These are phyloP conservation scores for Epinephelus coioides DNA, from an alignment of 2,797 vertebrate species.

Conservation along the genomic window DNA sequence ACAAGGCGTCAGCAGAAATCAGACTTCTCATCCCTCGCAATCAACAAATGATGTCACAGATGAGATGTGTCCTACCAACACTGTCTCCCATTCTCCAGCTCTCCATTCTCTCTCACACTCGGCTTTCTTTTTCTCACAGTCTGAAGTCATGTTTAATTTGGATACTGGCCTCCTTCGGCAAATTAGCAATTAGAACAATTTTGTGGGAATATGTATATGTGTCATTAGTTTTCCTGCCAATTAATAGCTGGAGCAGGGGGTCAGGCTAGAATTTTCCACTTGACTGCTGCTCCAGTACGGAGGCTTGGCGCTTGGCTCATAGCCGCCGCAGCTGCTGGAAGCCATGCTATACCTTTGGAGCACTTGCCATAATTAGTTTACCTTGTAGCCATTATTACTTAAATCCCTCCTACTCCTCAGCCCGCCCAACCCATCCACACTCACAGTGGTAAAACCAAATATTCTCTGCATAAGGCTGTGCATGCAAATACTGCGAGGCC, in stretches of 20 bases:
- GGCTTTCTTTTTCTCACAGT: constrained; percentile 79
- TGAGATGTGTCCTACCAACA: constrained; percentile 22
- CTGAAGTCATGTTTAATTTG: constrained; percentile 95
- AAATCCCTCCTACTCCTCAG: constrained; percentile 86
- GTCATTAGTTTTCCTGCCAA: constrained; percentile 98
- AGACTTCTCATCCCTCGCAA: constrained; percentile 84
- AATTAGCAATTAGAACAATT: constrained; percentile 99
- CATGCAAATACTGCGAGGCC: constrained; percentile 87
- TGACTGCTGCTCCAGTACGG: constrained; percentile 90
- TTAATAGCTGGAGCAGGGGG: constrained; percentile 94
- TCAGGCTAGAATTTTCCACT: constrained; percentile 96
- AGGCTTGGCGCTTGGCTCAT: constrained; percentile 90
- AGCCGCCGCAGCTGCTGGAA: constrained; percentile 90
- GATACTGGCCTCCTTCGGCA: constrained; percentile 94
- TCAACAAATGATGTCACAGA: constrained; percentile 79
- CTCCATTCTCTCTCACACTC: constrained; percentile 27
- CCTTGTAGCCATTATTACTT: constrained; percentile 96
- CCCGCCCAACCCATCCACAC: constrained; percentile 50
- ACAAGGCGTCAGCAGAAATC: constrained; percentile 78
- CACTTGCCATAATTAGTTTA: constrained; percentile 97
- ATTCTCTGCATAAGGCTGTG: constrained; percentile 87
- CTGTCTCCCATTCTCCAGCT: constrained; percentile 18
- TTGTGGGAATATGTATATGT: constrained; percentile 96
- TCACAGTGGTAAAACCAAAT: constrained; percentile 77
- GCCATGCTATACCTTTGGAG: constrained; percentile 90